These are phyloP conservation scores for zebrafish (Danio rerio) DNA, from an alignment of 2,113 vertebrate species.

Conservation along the genomic window GRCz12tu NC_133187.1:44716501-44717000, in stretches of 20 bases:
- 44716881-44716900: too few species aligned
- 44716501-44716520: neutral
- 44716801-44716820: slow-evolving; percentile 42
- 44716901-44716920: slow-evolving; percentile 28
- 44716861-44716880: neutral
- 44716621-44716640: slow-evolving; percentile 55
- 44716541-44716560: neutral
- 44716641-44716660: slow-evolving; percentile 59
- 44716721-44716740: slow-evolving; percentile 55
- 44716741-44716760: slow-evolving; percentile 56
- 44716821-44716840: neutral
- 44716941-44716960: slow-evolving; percentile 21
- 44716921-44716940: slow-evolving; percentile 37
- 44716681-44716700: slow-evolving; percentile 60
- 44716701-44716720: slow-evolving; percentile 48
- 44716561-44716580: neutral
- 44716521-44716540: slow-evolving; percentile 7
- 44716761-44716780: slow-evolving; percentile 29
- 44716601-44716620: slow-evolving; percentile 50
- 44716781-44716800: slow-evolving; percentile 22
- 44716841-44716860: neutral
- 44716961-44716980: slow-evolving; percentile 34
- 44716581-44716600: slow-evolving; percentile 25
- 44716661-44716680: slow-evolving; percentile 37
- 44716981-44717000: slow-evolving; percentile 37